phyloP scores from a whole-genome alignment of 1,140 invertebrate species.

The Nymphalis io region DNA sequence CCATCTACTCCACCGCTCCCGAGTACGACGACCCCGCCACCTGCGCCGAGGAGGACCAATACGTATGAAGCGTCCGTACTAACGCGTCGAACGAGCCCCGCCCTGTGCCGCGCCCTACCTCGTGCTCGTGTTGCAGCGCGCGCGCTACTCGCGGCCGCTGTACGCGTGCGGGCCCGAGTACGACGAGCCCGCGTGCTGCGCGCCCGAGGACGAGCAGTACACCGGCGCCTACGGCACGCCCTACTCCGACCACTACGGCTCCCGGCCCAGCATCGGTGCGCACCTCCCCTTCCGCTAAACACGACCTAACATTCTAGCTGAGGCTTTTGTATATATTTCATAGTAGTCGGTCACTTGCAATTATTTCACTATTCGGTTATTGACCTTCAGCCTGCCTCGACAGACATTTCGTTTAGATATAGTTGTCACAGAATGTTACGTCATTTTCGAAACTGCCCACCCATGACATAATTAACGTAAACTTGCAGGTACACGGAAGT shows the following conservation, averaged over 20 bases:
- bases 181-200: slow-evolving; percentile 95
- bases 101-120: no score
- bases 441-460: no score
- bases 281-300: no score
- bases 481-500: slow-evolving; percentile 60
- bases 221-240: slow-evolving; percentile 92
- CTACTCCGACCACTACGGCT: slow-evolving; percentile 91
- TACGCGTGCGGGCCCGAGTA: slow-evolving; percentile 87
- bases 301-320: no score
- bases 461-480: background rate
- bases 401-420: no score
- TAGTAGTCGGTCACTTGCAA: no score
- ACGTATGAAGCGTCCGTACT: slow-evolving; percentile 77
- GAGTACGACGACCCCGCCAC: slow-evolving; percentile 95
- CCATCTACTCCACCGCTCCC: slow-evolving; percentile 87
- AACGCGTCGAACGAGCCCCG: no score
- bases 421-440: background rate
- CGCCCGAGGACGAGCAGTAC: slow-evolving; percentile 93
- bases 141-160: slow-evolving; percentile 82
- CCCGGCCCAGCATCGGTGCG: slow-evolving; percentile 85
- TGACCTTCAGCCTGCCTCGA: no score
- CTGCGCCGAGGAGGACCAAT: slow-evolving; percentile 93
- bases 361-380: no score
- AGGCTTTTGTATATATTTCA: no score
- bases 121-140: slow-evolving; percentile 54